These are phyloP conservation scores for Elachura formosa DNA, from an alignment of 2,113 vertebrate species.

Conservation along the genomic window DNA sequence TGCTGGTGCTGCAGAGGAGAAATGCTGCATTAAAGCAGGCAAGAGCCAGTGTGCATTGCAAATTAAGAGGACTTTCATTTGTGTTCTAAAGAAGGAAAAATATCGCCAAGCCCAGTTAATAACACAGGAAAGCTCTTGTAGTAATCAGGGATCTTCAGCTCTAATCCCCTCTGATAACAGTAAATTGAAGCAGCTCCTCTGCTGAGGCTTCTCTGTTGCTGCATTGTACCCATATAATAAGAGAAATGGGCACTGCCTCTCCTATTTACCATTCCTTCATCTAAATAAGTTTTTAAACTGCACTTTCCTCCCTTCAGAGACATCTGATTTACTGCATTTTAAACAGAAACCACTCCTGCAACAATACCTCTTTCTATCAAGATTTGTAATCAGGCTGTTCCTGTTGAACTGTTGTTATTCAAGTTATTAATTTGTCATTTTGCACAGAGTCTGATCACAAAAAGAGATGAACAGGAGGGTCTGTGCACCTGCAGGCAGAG, in stretches of 20 bases:
- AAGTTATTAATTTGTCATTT: slow-evolving; percentile 60
- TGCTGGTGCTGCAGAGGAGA: background rate
- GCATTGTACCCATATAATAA: slow-evolving; percentile 29
- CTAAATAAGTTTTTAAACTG: slow-evolving; percentile 44
- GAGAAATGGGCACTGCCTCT: slow-evolving; percentile 27
- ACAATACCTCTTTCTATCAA: slow-evolving; percentile 23
- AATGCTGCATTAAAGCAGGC: slow-evolving; percentile 12
- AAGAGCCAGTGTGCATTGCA: background rate
- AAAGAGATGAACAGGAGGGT: background rate
- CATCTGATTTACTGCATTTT: slow-evolving; percentile 30
- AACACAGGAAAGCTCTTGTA: slow-evolving; percentile 43
- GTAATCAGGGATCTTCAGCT: slow-evolving; percentile 44
- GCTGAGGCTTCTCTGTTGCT: slow-evolving; percentile 14
- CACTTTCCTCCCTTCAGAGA: background rate
- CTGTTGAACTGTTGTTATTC: slow-evolving; percentile 25
- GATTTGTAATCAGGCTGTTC: slow-evolving; percentile 43
- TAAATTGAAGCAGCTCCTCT: slow-evolving; percentile 50
- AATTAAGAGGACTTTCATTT: slow-evolving; percentile 45
- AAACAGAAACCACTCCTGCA: slow-evolving; percentile 33
- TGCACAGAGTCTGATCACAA: background rate
- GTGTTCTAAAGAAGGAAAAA: slow-evolving; percentile 27
- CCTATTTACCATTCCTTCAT: slow-evolving; percentile 29
- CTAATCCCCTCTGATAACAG: slow-evolving; percentile 58
- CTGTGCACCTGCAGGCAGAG: slow-evolving; percentile 7
- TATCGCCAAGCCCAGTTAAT: slow-evolving; percentile 22